Evolutionary conservation across 2,113 vertebrate genomes (phyloP).

Genomic region (Ameiurus melas): DNA sequence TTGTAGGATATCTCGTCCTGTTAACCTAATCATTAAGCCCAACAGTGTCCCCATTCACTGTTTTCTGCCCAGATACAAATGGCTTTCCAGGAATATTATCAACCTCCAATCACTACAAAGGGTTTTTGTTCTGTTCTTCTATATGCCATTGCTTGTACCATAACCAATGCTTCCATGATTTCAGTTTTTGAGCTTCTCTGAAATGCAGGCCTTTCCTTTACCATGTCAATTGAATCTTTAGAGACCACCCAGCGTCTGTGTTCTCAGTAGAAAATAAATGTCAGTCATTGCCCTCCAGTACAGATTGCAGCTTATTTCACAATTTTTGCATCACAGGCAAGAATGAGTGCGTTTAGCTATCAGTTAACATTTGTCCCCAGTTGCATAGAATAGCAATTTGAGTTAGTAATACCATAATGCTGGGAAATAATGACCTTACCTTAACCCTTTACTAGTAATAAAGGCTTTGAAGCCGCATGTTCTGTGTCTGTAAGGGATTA

Average conservation of each 20-base stretch:
- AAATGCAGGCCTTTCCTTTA: constrained; percentile 70
- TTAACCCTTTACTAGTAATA: not conserved
- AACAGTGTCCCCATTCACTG: constrained; percentile 60
- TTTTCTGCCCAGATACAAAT: constrained; percentile 70
- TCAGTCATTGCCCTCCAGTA: constrained; percentile 52
- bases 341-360: constrained; percentile 19
- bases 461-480: not conserved
- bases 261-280: constrained; percentile 59
- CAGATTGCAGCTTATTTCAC: constrained; percentile 59
- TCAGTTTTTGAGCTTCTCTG: constrained; percentile 64
- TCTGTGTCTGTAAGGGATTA: not conserved
- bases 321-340: constrained; percentile 49
- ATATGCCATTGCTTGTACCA: constrained; percentile 70
- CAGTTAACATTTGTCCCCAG: constrained; percentile 27
- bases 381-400: constrained; percentile 25
- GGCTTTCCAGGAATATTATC: constrained; percentile 45
- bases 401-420: not conserved
- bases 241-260: constrained; percentile 26
- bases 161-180: constrained; percentile 68
- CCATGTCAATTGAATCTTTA: constrained; percentile 71
- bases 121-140: constrained; percentile 57
- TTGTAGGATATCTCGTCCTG: constrained; percentile 63
- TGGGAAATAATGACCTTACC: constrained; percentile 1
- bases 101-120: not conserved
- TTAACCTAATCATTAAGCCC: constrained; percentile 75